Evolutionary conservation across 2,888 invertebrate genomes (phyloP).

Genomic region (Cantharis rustica): DNA sequence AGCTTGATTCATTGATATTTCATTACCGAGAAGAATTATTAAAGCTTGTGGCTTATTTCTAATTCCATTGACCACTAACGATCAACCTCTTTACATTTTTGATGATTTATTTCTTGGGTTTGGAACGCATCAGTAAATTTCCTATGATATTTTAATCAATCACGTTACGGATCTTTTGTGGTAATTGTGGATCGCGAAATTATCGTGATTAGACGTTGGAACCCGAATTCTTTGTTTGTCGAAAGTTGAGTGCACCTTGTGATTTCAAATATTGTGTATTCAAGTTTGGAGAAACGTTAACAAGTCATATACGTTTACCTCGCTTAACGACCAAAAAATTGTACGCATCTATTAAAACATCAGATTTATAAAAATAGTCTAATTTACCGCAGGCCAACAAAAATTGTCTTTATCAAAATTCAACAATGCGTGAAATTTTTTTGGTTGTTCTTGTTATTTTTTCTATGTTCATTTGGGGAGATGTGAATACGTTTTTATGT

Average conservation of each 20-base stretch:
- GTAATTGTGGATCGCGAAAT: neutral
- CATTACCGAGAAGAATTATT: conserved; percentile 1
- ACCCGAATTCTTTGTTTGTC: neutral
- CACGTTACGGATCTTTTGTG: neutral
- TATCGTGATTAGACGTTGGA: neutral
- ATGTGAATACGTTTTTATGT: neutral
- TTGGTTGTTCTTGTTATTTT: conserved; percentile 1
- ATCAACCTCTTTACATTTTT: neutral
- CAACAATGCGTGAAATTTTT: conserved; percentile 17
- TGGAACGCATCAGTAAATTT: neutral
- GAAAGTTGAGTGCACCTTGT: conserved; percentile 17
- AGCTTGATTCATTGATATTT: conserved; percentile 5
- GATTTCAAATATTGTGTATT: neutral
- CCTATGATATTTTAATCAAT: neutral
- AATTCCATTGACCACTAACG: conserved; percentile 5
- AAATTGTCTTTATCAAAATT: conserved; percentile 24
- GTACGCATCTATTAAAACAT: conserved; percentile 22
- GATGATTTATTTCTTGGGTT: conserved; percentile 7
- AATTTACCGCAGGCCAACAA: conserved; percentile 12
- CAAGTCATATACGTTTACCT: conserved; percentile 11
- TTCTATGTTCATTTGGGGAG: neutral
- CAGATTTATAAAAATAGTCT: conserved; percentile 17
- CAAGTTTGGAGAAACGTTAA: neutral
- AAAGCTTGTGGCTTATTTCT: neutral
- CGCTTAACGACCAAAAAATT: conserved; percentile 30